phyloP scores from a whole-genome alignment of 2,797 vertebrate genomes.

The Hoplostethus atlanticus region DNA sequence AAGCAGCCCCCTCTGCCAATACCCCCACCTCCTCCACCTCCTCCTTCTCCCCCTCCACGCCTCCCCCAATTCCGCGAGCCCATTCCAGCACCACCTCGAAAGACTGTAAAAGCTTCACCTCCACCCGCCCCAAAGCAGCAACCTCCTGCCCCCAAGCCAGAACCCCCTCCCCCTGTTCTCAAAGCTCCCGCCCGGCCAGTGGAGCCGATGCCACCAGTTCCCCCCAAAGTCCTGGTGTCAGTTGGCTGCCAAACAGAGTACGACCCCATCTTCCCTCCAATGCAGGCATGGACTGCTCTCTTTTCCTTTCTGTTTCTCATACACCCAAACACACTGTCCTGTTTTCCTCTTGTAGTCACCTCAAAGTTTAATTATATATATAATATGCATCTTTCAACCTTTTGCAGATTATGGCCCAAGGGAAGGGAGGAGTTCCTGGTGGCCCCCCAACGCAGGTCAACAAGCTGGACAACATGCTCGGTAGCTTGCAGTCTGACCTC shows the following conservation, averaged over 20 bases:
- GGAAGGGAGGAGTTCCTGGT: constrained; percentile 84
- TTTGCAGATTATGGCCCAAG: constrained; percentile 92
- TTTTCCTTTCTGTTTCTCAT: constrained; percentile 42
- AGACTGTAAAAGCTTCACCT: constrained; percentile 60
- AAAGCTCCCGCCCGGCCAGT: constrained; percentile 60
- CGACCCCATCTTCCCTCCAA: constrained; percentile 84
- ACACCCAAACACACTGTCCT: constrained; percentile 13
- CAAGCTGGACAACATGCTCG: constrained; percentile 97
- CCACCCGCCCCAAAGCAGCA: constrained; percentile 61
- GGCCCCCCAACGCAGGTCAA: constrained; percentile 91
- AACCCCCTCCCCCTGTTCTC: constrained; percentile 66
- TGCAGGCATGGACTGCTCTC: constrained; percentile 86
- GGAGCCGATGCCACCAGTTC: constrained; percentile 64
- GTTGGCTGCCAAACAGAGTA: constrained; percentile 94
- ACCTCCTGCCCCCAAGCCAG: constrained; percentile 55
- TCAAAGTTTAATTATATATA: constrained; percentile 11
- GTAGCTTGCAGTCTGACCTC: constrained; percentile 95
- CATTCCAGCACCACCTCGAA: constrained; percentile 51
- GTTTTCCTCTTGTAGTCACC: neutral
- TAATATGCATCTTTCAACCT: neutral
- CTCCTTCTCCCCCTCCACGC: constrained; percentile 53
- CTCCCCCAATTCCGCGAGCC: constrained; percentile 44
- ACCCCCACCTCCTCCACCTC: constrained; percentile 57
- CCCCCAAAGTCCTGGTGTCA: constrained; percentile 85
- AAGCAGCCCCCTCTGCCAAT: constrained; percentile 71